Evolutionary conservation across 2,113 vertebrate species (phyloP), one percentile per base, ranked within the genome.

Genomic region (Phylloscopus whistleri): DNA sequence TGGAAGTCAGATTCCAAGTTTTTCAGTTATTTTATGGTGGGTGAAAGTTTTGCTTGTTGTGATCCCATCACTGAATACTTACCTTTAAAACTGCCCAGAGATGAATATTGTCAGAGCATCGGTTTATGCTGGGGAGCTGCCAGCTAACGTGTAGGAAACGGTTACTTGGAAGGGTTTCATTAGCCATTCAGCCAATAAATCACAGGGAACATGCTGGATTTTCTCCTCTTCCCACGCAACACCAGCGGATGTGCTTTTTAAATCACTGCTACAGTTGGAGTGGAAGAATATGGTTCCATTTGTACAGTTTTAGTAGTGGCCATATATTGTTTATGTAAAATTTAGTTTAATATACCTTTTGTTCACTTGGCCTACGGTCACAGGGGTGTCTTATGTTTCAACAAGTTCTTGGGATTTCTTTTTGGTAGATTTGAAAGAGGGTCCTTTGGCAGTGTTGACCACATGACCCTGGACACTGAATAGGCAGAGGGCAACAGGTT

Each of bases 131-230:
- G 85, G 70, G 85, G 67, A 92, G 22, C 75, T 93, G 63, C 62
- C 88, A 86, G 55, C 55, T 60, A 35, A 59, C 1, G 4, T 24
- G 64, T 39, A 78, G 84, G 77, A 72, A 94, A 72, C 31, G 67
- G 75, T 68, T 66, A 20, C 62, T 93, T 73, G 88, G 85, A 93
- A 90, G 28, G 16, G 55, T 90, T 91, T 91, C 62, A 48, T 92
- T 84, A 83, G 24, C 75, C 67, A 43, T 76, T 68, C 90, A 88
- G 85, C 62, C 83, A 68, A 83, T 69, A 91, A 92, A 91, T 90
- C 94, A 88, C 44, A 68, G 46, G 72, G 48, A 87, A 79, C 59
- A 62, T 1, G 4, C 44, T n/a, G 37, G 49, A 43, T 90, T 85
- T 83, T 69, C 90, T 96, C 49, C 87, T 88, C 85, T 84, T 93